Evolutionary conservation across 2,113 vertebrate genomes (phyloP), one percentile per base, ranked within the genome.

Genomic region (Eretmochelys imbricata): DNA sequence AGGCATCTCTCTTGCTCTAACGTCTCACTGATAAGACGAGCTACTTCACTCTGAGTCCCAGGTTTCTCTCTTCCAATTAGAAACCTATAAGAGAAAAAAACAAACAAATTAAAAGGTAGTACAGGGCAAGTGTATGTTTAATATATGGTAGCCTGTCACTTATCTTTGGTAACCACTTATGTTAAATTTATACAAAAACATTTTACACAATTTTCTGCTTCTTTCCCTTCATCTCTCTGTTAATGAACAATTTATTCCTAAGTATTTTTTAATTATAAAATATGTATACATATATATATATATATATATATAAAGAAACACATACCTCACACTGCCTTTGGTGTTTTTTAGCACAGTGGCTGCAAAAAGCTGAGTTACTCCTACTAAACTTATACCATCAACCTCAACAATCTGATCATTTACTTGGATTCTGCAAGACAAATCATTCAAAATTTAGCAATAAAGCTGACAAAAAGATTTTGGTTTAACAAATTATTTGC

Each of bases 401-500:
- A 99, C 99, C 94, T 99, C 99, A 95, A 99, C 99, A 89, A 99
- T 99, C 97, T 99, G 99, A 97, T 99, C 99, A 94, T 99, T 99
- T 86, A 99, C 99, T 97, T 99, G 98, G 96, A 99, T 99, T 96
- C 99, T 99, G 93, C 51, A 98, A 96, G 96, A 95, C 25, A 97
- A 93, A 98, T 2, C 59, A 81, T 91, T 49, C 88, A 16, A 91
- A 22, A 12, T 4, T 95, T 82, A 87, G 50, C 35, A 55, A 57
- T 72, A 65, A 76, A 38, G 38, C 89, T 57, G 89, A 88, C 27
- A 80, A 35, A 5, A 54, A 55, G 10, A 94, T 65, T 88, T 90
- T 55, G 35, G 25, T 17, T 80, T 88, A n/a, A 91, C 31, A 85
- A 3, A 84, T 62, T 86, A 92, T 20, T 72, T 20, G 24, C 3